Conservation (phyloP, 2,113 vertebrate species). For the Platycercus adscitus region DNA sequence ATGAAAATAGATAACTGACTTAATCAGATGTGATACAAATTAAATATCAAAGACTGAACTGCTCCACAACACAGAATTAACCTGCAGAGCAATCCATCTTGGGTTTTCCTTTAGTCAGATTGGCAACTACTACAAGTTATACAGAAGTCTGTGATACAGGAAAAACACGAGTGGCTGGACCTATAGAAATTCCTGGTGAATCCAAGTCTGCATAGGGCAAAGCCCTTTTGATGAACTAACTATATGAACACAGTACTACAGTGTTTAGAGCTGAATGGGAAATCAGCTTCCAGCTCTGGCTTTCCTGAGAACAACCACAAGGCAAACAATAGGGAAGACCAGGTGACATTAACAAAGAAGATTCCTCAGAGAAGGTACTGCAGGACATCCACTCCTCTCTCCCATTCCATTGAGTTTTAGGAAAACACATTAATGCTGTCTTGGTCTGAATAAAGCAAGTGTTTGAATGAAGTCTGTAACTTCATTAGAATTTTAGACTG, state of each 20-base stretch:
- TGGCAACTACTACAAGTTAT: not conserved
- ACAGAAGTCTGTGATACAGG: not conserved
- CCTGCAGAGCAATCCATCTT: rapidly evolving
- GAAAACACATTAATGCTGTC: not conserved
- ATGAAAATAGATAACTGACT: not conserved
- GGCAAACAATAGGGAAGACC: not conserved
- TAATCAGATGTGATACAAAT: not conserved
- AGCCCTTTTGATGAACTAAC: not conserved
- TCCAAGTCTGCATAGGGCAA: not conserved
- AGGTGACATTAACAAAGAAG: not conserved
- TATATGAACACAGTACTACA: not conserved
- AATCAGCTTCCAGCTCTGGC: not conserved
- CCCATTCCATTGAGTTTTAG: not conserved
- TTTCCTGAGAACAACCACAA: not conserved
- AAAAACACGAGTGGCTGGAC: rapidly evolving
- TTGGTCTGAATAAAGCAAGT: not conserved
- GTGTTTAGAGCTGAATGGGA: not conserved
- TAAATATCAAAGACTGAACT: not conserved
- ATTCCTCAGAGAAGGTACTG: not conserved
- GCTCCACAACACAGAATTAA: not conserved
- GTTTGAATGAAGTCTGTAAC: not conserved
- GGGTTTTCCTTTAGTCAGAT: not conserved
- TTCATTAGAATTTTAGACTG: not conserved
- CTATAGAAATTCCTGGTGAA: not conserved
- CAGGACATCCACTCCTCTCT: not conserved